These are phyloP conservation scores for Maconellicoccus hirsutus DNA, from an alignment of 1,140 invertebrate genomes.

Conservation along the genomic window DNA sequence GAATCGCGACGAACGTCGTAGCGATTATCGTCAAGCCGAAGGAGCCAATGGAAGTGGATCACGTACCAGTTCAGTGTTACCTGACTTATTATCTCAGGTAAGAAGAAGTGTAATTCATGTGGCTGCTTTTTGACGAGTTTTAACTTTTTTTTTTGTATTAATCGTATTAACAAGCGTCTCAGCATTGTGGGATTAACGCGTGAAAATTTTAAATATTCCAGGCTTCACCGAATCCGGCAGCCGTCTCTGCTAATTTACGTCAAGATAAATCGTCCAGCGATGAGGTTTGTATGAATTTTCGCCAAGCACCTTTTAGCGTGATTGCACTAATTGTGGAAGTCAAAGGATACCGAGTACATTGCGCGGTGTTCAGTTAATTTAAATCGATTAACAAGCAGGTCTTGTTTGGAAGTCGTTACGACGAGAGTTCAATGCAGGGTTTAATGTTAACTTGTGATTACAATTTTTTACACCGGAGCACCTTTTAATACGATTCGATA, in stretches of 20 bases:
- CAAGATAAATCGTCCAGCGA: constrained; percentile 88
- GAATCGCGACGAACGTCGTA: constrained; percentile 46
- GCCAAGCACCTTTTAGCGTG: no score
- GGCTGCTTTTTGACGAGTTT: not conserved
- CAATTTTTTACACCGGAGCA: no score
- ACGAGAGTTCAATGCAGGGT: no score
- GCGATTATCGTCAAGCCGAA: constrained; percentile 39
- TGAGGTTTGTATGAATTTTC: constrained; percentile 51
- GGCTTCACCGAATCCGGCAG: constrained; percentile 62
- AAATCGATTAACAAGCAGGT: no score
- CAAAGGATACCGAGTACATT: no score
- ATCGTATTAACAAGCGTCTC: no score
- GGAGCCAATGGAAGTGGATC: constrained; percentile 38
- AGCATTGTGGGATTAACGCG: not conserved
- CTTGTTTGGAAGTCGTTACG: no score
- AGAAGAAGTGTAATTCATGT: not conserved
- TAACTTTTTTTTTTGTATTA: no score
- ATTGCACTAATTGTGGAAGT: no score
- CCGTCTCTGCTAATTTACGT: constrained; percentile 60
- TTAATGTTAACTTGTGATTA: no score
- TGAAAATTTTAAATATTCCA: constrained; percentile 34
- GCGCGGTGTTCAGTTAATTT: no score
- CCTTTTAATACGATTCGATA: no score
- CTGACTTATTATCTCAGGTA: constrained; percentile 74
- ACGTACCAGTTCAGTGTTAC: constrained; percentile 78